These are phyloP conservation scores for Trachelus tabidus DNA, from an alignment of 2,888 invertebrate genomes.

Conservation along the genomic window DNA sequence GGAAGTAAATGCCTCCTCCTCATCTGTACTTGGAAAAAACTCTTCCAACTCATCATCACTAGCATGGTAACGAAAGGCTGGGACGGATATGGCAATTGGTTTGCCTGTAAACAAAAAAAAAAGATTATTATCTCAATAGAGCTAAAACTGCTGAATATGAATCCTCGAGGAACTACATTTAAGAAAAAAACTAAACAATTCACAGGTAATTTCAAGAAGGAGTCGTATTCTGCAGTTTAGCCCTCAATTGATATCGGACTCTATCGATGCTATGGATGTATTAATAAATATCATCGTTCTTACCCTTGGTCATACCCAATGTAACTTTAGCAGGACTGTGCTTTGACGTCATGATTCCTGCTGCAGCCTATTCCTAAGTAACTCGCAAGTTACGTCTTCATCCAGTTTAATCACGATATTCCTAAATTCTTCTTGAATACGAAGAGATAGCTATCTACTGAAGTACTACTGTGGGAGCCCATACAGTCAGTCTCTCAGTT, in stretches of 20 bases:
- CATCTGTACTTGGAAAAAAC: slow-evolving; percentile 70
- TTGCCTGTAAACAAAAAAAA: slow-evolving; percentile 55
- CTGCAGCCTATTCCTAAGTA: not conserved
- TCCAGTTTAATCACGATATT: not conserved
- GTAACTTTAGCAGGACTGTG: slow-evolving; percentile 59
- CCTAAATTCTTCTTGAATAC: not conserved
- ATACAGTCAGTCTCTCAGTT: too few relatives aligned
- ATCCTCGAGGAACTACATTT: too few relatives aligned
- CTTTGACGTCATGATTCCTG: slow-evolving; percentile 49
- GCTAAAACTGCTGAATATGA: too few relatives aligned
- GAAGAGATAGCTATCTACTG: not conserved
- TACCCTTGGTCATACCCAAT: slow-evolving; percentile 63
- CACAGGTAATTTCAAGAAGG: too few relatives aligned
- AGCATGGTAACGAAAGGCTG: slow-evolving; percentile 79
- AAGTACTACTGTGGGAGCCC: too few relatives aligned
- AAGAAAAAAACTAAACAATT: too few relatives aligned
- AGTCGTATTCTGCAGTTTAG: too few relatives aligned
- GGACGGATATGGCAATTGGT: slow-evolving; percentile 65
- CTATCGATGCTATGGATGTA: not conserved
- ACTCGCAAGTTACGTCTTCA: not conserved
- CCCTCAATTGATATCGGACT: not conserved
- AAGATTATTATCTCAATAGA: not conserved
- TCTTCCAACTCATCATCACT: slow-evolving; percentile 82
- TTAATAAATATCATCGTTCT: slow-evolving; percentile 12
- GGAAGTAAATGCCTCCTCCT: slow-evolving; percentile 70